Base-by-base conservation (phyloP, 2,797 vertebrate species). In the Enteromius treurensis region DNA sequence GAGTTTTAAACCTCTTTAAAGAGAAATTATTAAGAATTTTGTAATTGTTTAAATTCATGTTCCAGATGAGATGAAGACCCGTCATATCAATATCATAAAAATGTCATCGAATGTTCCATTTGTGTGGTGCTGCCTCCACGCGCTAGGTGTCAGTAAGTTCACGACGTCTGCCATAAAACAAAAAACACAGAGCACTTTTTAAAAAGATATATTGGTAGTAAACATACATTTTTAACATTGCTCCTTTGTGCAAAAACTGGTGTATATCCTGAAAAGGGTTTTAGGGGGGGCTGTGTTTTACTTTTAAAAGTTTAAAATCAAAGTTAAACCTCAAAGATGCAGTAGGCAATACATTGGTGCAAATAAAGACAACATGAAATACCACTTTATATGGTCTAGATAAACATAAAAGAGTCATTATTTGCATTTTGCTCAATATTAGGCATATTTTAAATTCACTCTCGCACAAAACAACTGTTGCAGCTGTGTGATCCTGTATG, bases 381-480 rank as follows among this genome's bases (percentile, higher is more conserved):
- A 67, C 47, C 37, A 7, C 26, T 79, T 53, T 42, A 15, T 26
- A 40, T 26, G 9, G n/a, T 69, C n/a, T 69, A 51, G 4, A 79
- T 67, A 11, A 23, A 26, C 19, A 47, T 23, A 34, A n/a, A 77
- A 17, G 5, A 29, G 23, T 26, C 1, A 34, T 49, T 34, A 11
- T 34, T 29, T 78, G 26, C 68, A 51, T 68, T 14, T 64, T 55
- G n/a, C 11, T 49, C n/a, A 13, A 40, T 40, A 40, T 77, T 71
- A 86, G 88, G 87, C 14, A 17, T 19, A 65, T 34, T 8, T 65
- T 65, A 4, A 65, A 19, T 65, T 65, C 2, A 64, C 1, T 32
- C 15, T 64, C 62, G 1, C 77, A 80, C 84, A 86, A 88, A 90
- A 90, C 51, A 53, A 53, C 92, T 93, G 90, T 93, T 92, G 88